These are phyloP conservation scores for Elymnias hypermnestra DNA, from an alignment of 1,140 invertebrate species.

Conservation along the genomic window DNA sequence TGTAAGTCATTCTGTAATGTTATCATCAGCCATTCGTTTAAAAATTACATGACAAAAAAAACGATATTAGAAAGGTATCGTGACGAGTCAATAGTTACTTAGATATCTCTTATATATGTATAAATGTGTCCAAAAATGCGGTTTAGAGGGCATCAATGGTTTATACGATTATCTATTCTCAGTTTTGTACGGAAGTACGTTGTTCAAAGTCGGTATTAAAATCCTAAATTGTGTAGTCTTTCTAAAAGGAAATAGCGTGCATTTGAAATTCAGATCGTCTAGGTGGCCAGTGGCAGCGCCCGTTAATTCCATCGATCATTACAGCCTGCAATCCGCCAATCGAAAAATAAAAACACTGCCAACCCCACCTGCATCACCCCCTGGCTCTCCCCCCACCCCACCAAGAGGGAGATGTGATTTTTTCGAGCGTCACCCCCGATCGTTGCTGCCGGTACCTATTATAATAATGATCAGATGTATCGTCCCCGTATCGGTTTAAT, in stretches of 20 bases:
- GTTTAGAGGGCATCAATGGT: too few species aligned
- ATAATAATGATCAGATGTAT: conserved; percentile 29
- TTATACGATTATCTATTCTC: too few species aligned
- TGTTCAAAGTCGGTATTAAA: too few species aligned
- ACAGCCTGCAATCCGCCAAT: conserved; percentile 71
- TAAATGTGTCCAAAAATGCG: too few species aligned
- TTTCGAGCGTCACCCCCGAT: conserved; percentile 64
- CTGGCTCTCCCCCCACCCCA: conserved; percentile 15
- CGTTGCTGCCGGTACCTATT: conserved; percentile 33
- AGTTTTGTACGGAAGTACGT: too few species aligned
- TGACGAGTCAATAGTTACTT: too few species aligned
- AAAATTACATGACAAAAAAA: too few species aligned
- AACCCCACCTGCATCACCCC: conserved; percentile 48
- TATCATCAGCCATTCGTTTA: too few species aligned
- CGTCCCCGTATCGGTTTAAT: conserved; percentile 6
- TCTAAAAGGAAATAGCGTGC: conserved; percentile 1
- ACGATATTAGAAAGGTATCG: too few species aligned
- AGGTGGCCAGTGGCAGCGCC: conserved; percentile 44
- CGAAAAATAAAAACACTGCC: conserved; percentile 71
- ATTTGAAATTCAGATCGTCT: conserved; percentile 57
- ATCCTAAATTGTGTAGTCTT: too few species aligned
- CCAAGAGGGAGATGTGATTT: conserved; percentile 50
- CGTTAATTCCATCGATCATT: conserved; percentile 74
- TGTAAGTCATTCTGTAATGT: too few species aligned
- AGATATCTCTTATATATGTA: too few species aligned